phyloP scores from a whole-genome alignment of 2,113 vertebrate genomes.

The Lycaon pictus region DNA sequence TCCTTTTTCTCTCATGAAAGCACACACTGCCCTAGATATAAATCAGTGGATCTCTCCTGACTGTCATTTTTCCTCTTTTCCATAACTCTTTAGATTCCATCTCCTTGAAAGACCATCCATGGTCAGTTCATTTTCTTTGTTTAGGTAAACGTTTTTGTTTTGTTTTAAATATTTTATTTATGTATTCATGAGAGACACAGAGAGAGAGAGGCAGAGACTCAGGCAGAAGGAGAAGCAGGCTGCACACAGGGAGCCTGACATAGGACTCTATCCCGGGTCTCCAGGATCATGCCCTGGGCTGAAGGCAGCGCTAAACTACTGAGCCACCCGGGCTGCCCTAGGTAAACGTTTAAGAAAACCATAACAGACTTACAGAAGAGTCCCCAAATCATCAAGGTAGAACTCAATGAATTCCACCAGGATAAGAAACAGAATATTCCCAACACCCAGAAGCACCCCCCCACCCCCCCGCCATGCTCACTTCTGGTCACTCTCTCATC shows the following conservation, averaged over 20 bases:
- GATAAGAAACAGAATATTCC: neutral
- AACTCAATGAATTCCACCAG: neutral
- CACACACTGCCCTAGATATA: neutral
- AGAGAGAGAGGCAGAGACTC: too few species aligned
- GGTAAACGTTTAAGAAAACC: neutral
- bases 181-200: too few species aligned
- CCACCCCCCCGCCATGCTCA: too few species aligned
- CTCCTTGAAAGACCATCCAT: neutral
- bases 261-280: too few species aligned
- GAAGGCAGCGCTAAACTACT: too few species aligned
- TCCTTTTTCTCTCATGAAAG: neutral
- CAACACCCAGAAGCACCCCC: neutral
- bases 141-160: neutral
- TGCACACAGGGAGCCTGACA: too few species aligned
- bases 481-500: neutral
- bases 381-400: neutral
- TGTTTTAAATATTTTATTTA: too few species aligned
- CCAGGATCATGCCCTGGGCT: too few species aligned
- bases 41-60: neutral
- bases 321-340: neutral
- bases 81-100: neutral
- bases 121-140: neutral
- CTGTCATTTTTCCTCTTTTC: neutral
- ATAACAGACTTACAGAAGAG: neutral
- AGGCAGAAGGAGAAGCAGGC: too few species aligned